Evolutionary conservation across 2,797 vertebrate species (phyloP).

Genomic region (Eidolon dupreanum): DNA sequence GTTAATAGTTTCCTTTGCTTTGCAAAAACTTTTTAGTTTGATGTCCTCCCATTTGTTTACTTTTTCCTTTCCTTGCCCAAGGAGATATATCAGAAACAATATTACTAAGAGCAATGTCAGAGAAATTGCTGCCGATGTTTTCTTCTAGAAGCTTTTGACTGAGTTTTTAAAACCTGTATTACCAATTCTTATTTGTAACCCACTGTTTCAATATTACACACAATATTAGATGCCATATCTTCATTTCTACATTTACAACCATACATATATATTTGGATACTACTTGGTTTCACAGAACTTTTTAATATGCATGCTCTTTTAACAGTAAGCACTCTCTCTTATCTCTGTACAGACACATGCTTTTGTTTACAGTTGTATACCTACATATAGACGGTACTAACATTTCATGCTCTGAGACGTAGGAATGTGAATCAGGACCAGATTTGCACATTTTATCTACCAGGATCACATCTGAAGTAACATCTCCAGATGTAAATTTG

Average conservation of each 20-base stretch:
- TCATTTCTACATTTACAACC: neutral
- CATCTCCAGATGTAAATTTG: neutral
- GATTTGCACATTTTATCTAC: neutral
- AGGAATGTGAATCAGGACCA: neutral
- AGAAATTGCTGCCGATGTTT: too few species aligned
- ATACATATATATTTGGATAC: neutral
- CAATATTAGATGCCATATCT: neutral
- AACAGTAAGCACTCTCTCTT: neutral
- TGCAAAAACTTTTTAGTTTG: too few species aligned
- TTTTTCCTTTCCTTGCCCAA: too few species aligned
- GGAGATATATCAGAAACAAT: too few species aligned
- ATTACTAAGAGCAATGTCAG: too few species aligned
- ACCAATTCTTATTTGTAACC: neutral
- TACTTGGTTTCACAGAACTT: neutral
- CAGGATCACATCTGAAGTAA: neutral
- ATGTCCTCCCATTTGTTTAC: too few species aligned
- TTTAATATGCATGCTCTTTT: neutral
- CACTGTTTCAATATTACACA: neutral
- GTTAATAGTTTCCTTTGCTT: too few species aligned
- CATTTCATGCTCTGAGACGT: neutral
- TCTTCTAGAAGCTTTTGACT: neutral
- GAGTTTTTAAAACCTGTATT: neutral
- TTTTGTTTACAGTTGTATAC: neutral
- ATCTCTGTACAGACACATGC: neutral
- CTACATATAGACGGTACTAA: neutral